Conservation (phyloP, 2,888 invertebrate genomes). For the Herminia tarsipennalis region DNA sequence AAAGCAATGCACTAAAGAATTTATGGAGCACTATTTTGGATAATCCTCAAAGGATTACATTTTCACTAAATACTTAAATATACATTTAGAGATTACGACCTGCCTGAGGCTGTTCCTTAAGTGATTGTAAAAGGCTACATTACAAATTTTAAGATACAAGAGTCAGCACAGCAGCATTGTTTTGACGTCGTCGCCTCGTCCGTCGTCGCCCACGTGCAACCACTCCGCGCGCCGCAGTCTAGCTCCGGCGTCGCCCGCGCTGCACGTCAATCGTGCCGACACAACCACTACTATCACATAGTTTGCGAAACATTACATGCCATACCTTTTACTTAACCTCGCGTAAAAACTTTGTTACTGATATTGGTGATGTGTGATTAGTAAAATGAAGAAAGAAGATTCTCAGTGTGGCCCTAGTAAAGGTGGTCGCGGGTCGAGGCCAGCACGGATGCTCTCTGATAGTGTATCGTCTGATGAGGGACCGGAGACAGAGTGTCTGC, state of each 20-base stretch:
- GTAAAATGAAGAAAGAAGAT: slow-evolving; percentile 70
- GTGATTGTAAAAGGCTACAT: background rate
- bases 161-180: slow-evolving; percentile 50
- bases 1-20: too few relatives aligned
- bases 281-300: slow-evolving; percentile 37
- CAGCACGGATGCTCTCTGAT: slow-evolving; percentile 69
- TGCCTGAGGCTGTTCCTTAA: background rate
- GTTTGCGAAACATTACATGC: slow-evolving; percentile 64
- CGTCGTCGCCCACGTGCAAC: slow-evolving; percentile 66
- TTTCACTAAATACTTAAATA: too few relatives aligned
- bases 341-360: slow-evolving; percentile 43
- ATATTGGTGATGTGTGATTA: slow-evolving; percentile 52
- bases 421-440: slow-evolving; percentile 60
- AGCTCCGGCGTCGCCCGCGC: slow-evolving; percentile 62
- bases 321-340: slow-evolving; percentile 44
- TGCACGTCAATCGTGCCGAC: slow-evolving; percentile 53
- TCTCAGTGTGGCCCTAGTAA: slow-evolving; percentile 61
- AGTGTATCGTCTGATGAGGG: slow-evolving; percentile 80
- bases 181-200: slow-evolving; percentile 54
- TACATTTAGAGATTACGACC: too few relatives aligned
- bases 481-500: slow-evolving; percentile 75
- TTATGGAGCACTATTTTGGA: too few relatives aligned
- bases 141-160: slow-evolving; percentile 31
- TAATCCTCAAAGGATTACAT: too few relatives aligned
- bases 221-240: slow-evolving; percentile 62